phyloP scores from a whole-genome alignment of 1,140 invertebrate genomes.

The Papilio xuthus region DNA sequence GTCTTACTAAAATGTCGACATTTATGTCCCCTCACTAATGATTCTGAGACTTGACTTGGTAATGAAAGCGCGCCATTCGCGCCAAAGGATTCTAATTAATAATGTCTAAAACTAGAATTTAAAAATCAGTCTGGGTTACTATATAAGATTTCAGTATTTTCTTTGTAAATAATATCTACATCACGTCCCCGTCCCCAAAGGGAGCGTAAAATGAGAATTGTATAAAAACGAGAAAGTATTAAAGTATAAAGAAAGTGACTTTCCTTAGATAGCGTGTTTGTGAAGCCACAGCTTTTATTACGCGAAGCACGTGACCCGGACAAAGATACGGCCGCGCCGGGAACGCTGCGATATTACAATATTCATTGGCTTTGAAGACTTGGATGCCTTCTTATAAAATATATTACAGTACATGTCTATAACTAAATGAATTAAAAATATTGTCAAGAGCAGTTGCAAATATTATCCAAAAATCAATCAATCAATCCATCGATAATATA shows the following conservation, averaged over 20 bases:
- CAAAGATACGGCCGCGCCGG: constrained; percentile 45
- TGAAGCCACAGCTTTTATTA: constrained; percentile 65
- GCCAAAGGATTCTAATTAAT: no score
- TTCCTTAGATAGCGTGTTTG: constrained; percentile 62
- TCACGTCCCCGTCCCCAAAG: constrained; percentile 64
- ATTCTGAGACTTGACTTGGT: no score
- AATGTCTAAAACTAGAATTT: no score
- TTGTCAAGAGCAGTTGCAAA: neutral
- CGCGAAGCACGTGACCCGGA: constrained; percentile 68
- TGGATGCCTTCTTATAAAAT: neutral
- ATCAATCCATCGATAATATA: no score
- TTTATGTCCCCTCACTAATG: no score
- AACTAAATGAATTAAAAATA: neutral
- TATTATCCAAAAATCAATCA: no score
- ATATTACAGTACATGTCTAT: neutral
- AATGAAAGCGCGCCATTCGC: no score
- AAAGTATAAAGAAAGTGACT: constrained; percentile 70
- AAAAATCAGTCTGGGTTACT: no score
- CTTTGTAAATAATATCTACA: constrained; percentile 55
- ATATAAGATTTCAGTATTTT: constrained; percentile 50
- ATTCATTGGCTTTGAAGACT: constrained; percentile 18
- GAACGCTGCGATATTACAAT: neutral
- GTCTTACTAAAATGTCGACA: no score
- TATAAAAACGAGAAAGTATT: constrained; percentile 67
- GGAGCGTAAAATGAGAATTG: constrained; percentile 69